A percentile compares a stretch with the other conserved stretches of the same genome.
Conservation (phyloP, 2,888 invertebrate genomes). For the Aphrophora alni region DNA sequence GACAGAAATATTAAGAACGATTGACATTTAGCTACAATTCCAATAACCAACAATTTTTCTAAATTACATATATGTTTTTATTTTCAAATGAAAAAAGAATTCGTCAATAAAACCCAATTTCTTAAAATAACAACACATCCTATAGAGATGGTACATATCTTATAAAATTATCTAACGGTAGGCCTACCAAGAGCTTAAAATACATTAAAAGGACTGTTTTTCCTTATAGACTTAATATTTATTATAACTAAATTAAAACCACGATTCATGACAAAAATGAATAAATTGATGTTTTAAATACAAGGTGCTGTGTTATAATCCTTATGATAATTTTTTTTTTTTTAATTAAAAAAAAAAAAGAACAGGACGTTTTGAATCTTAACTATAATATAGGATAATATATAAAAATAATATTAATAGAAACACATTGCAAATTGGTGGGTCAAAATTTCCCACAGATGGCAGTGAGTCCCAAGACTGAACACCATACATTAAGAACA, state of each 20-base stretch:
- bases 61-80: neutral
- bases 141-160: too few species aligned
- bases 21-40: neutral
- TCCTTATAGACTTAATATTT: too few species aligned
- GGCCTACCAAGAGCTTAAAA: too few species aligned
- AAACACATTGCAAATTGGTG: neutral
- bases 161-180: too few species aligned
- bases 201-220: too few species aligned
- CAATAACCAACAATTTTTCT: neutral
- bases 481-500: neutral
- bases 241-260: neutral
- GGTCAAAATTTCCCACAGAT: neutral
- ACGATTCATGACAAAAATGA: neutral
- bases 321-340: neutral
- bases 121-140: too few species aligned
- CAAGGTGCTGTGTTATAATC: neutral
- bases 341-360: too few species aligned
- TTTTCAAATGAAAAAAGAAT: neutral
- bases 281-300: neutral
- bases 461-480: neutral
- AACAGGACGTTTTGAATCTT: neutral
- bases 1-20: neutral
- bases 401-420: conserved; percentile 2
- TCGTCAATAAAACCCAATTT: neutral
- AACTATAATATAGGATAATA: neutral